A percentile compares a stretch with the other conserved stretches of the same genome.
These are phyloP conservation scores for Agapornis roseicollis DNA, from an alignment of 2,113 vertebrate genomes.

Conservation along the genomic window DNA sequence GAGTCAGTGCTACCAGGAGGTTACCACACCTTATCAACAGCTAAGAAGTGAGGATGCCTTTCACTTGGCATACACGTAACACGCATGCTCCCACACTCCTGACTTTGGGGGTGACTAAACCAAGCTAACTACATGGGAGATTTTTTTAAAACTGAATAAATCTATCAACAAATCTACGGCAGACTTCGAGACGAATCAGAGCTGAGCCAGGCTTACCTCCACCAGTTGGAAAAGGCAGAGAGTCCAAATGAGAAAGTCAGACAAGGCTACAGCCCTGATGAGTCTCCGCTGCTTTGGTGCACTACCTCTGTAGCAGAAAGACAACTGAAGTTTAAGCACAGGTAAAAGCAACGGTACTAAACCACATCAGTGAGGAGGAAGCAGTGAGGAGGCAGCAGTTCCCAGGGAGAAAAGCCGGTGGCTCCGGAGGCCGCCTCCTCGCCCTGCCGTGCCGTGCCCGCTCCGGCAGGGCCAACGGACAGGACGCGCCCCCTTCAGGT, in stretches of 20 bases:
- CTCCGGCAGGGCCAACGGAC: rapidly evolving
- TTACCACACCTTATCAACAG: not conserved
- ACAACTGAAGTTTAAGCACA: not conserved
- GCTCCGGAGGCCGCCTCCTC: rapidly evolving
- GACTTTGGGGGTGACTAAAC: not conserved
- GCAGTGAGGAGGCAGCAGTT: not conserved
- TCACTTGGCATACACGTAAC: not conserved
- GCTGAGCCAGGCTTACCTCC: not conserved
- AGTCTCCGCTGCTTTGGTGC: rapidly evolving
- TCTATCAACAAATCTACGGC: not conserved
- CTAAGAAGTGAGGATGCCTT: not conserved
- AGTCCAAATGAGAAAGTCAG: not conserved
- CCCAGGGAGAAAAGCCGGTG: not conserved
- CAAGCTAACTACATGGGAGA: not conserved
- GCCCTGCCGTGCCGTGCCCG: rapidly evolving
- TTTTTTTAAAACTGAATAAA: not conserved
- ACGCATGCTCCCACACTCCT: rapidly evolving
- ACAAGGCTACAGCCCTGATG: rapidly evolving
- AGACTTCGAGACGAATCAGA: not conserved
- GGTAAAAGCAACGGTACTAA: not conserved
- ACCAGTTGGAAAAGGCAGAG: not conserved
- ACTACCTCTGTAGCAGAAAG: not conserved
- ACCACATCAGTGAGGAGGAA: not conserved
- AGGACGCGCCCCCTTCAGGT: rapidly evolving
- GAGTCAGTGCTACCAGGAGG: not conserved